These are phyloP conservation scores for Syrista parreyssii DNA, from an alignment of 2,888 invertebrate genomes.

Conservation along the genomic window DNA sequence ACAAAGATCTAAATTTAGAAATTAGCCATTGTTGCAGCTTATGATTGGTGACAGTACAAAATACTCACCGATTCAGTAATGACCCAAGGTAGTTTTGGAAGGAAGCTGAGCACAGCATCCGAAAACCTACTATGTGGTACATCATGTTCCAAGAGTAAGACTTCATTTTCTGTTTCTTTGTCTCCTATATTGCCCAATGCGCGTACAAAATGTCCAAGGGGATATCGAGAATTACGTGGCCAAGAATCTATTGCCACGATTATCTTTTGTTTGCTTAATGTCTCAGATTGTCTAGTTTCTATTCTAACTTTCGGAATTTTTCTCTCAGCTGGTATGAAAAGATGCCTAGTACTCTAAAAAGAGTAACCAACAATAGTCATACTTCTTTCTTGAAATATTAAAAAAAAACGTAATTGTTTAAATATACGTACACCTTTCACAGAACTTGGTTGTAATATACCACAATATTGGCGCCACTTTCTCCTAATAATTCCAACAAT, in stretches of 20 bases:
- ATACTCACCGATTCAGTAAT: constrained; percentile 81
- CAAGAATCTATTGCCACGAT: constrained; percentile 97
- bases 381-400: background rate
- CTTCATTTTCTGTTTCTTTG: constrained; percentile 96
- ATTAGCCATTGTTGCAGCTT: background rate
- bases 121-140: constrained; percentile 97
- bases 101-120: constrained; percentile 89
- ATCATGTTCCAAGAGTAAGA: constrained; percentile 94
- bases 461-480: constrained; percentile 98
- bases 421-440: constrained; percentile 70
- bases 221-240: constrained; percentile 93
- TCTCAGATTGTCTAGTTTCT: constrained; percentile 91
- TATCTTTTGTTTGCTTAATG: constrained; percentile 85
- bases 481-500: constrained; percentile 95
- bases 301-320: constrained; percentile 95
- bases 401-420: constrained; percentile 1
- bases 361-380: constrained; percentile 7
- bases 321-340: constrained; percentile 95
- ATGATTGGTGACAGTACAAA: background rate
- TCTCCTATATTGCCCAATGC: constrained; percentile 93
- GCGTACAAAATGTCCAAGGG: constrained; percentile 95
- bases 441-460: constrained; percentile 85
- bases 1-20: background rate
- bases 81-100: constrained; percentile 90
- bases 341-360: constrained; percentile 73